Base-by-base conservation (phyloP, 2,888 invertebrate species). In the Rambutsinella grinnellia region DNA sequence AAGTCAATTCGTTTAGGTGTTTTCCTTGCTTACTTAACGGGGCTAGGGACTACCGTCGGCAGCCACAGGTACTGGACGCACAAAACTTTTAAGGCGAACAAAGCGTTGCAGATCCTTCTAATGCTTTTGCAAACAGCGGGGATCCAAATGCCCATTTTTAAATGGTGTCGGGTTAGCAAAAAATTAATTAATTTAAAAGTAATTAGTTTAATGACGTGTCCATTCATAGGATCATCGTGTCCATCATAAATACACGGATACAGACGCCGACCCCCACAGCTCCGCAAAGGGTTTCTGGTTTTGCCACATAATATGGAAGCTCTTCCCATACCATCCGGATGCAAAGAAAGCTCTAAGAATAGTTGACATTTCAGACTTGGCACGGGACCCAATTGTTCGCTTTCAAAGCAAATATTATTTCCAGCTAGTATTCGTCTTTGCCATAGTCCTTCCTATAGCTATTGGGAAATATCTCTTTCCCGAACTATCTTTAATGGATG, bases 231-330 rank as follows among this genome's bases (percentile, higher is more conserved):
- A n/a, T n/a, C n/a, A n/a, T n/a, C 13, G 51, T 13, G 23, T 51
- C 17, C 51, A 51, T 21, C 51, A 51, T 23, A 51, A 96, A 87
- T 96, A 92, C 88, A 94, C 93, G 21, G 96, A 96, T 86, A 96
- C 96, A 0, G 93, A 96, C 86, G 96, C 95, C 0, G 96, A 96
- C 87, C 96, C 96, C n/a, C n/a, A n/a, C n/a, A n/a, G n/a, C n/a
- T n/a, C n/a, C n/a, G n/a, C n/a, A n/a, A n/a, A n/a, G n/a, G 97
- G 98, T 15, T 96, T 98, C 89, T 97, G 97, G 90, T 98, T 97
- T 88, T 91, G 97, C 0, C 97, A 98, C 87, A 90, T 97, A 83
- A 97, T 97, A 78, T 98, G 98, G 98, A 89, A 97, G 79, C 88
- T 97, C 67, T 93, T 93, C 84, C 91, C 92, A 84, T 97, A 97